phyloP scores from a whole-genome alignment of 2,888 invertebrate genomes.

The Apotomis turbidana region DNA sequence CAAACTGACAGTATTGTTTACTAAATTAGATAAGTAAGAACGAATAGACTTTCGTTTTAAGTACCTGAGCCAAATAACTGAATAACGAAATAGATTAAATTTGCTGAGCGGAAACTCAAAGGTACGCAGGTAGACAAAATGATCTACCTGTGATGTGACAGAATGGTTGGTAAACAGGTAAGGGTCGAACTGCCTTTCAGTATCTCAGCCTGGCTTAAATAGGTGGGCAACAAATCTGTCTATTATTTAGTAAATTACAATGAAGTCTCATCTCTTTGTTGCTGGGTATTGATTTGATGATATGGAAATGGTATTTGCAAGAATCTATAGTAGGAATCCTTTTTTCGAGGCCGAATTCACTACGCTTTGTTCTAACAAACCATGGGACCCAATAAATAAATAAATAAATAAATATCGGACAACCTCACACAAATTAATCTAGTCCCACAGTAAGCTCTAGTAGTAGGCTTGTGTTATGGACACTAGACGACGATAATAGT shows the following conservation, averaged over 20 bases:
- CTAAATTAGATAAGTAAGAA: too few species aligned
- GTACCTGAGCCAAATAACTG: background rate
- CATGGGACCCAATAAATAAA: too few species aligned
- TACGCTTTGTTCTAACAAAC: too few species aligned
- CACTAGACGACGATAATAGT: too few species aligned
- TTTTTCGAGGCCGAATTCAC: too few species aligned
- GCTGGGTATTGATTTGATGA: constrained; percentile 25
- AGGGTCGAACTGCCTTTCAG: constrained; percentile 2
- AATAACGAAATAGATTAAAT: background rate
- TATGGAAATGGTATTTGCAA: background rate
- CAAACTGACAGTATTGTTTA: too few species aligned
- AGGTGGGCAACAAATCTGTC: constrained; percentile 15
- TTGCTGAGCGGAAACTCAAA: constrained; percentile 12
- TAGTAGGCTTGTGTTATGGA: too few species aligned
- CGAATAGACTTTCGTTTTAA: too few species aligned
- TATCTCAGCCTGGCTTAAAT: constrained; percentile 1
- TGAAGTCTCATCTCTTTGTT: constrained; percentile 24
- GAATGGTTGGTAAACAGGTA: constrained; percentile 21
- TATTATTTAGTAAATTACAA: constrained; percentile 21
- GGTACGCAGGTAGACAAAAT: constrained; percentile 18
- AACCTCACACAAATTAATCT: too few species aligned
- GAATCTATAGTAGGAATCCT: background rate
- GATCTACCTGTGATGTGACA: constrained; percentile 30
- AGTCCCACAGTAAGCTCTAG: too few species aligned
- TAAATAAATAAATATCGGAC: too few species aligned